A percentile compares a stretch with the other conserved stretches of the same genome.
Evolutionary conservation across 2,113 vertebrate genomes (phyloP).

Genomic region (Entomyzon cyanotis): DNA sequence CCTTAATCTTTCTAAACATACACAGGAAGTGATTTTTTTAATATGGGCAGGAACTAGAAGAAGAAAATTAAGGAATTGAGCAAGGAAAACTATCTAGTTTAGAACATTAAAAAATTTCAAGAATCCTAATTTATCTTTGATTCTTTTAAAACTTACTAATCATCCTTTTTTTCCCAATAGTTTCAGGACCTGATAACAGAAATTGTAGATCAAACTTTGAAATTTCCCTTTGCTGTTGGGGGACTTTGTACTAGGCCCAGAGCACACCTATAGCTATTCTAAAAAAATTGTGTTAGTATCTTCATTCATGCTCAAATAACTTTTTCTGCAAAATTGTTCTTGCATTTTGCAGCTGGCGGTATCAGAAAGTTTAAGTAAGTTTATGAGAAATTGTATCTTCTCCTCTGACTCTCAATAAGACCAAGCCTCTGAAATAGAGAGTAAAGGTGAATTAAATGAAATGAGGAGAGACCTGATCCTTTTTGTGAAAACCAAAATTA

Average conservation of each 20-base stretch:
- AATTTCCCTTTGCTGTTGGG: not conserved
- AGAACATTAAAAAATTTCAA: not conserved
- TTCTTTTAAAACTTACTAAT: not conserved
- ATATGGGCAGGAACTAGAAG: not conserved
- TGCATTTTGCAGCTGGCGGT: not conserved
- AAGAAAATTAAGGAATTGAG: not conserved
- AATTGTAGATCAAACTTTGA: not conserved
- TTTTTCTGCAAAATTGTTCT: not conserved
- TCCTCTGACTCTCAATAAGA: not conserved
- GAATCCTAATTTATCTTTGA: not conserved
- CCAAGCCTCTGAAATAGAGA: not conserved
- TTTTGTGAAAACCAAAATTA: not conserved
- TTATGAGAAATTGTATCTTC: not conserved
- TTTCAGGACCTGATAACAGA: not conserved
- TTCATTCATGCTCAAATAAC: not conserved
- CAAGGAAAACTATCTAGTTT: not conserved
- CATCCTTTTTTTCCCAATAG: not conserved
- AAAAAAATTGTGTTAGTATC: not conserved
- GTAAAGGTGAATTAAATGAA: not conserved
- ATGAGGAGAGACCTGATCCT: not conserved
- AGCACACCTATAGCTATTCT: not conserved
- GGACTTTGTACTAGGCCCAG: not conserved
- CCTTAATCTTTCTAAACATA: conserved; percentile 1
- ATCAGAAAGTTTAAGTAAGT: not conserved
- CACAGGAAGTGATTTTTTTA: not conserved